Base-by-base conservation (phyloP, 2,113 vertebrate genomes). In the Axis porcinus region DNA sequence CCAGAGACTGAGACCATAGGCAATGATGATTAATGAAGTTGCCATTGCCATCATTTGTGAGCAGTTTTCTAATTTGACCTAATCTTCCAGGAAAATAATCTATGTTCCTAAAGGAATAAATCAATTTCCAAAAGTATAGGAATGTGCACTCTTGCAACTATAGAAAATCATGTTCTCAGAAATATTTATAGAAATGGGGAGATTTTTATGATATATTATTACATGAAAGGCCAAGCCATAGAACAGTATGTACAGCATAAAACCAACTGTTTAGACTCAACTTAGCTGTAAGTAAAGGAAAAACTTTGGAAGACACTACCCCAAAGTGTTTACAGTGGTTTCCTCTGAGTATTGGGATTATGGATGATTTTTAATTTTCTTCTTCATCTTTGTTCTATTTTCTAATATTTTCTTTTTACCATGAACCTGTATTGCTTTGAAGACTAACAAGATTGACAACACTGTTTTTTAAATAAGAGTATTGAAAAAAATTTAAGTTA, bases 101-200 rank as follows among this genome's bases (percentile, higher is more conserved):
- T 43, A 67, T 33, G 91, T 85, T 30, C 83, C 43, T 85, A 58
- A 79, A 78, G 21, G 67, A 85, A 92, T 79, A 92, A 81, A 79
- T 89, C 36, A 47, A 74, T 91, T 84, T 91, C 28, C 55, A 67
- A 86, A 88, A 57, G 76, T 8, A 94, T 23, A 40, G 15, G 36
- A 94, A 54, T 79, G 30, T 88, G n/a, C 1, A 60, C 19, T 60
- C 58, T 40, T 79, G 43, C 17, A 64, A 33, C 83, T 94, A 90
- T 86, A 81, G 74, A 97, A 55, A 91, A 94, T 19, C 81, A 74
- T 60, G 30, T 36, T 67, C 82, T 90, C 50, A 91, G 78, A 96
- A 83, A 58, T 78, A 91, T 85, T 89, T 79, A 58, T 78, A 91
- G 45, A 94, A 89, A 47, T 27, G 23, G 17, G 28, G 15, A 93